phyloP scores from a whole-genome alignment of 2,797 vertebrate genomes.

The Argyrosomus regius region DNA sequence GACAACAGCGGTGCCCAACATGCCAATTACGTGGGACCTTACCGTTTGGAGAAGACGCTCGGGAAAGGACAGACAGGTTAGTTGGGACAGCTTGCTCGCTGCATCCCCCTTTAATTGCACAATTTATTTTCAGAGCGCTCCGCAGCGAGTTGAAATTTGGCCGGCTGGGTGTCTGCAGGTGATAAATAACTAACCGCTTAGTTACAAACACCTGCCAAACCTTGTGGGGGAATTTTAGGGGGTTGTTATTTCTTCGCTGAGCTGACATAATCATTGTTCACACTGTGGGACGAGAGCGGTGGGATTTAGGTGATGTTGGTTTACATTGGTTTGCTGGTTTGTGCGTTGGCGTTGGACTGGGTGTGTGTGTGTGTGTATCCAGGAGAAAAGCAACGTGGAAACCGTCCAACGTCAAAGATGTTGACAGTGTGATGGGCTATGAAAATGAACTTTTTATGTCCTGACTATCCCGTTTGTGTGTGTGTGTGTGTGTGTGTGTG shows the following conservation, averaged over 20 bases:
- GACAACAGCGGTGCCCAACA: conserved; percentile 97
- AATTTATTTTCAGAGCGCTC: conserved; percentile 59
- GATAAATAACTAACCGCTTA: conserved; percentile 59
- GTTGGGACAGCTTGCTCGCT: conserved; percentile 79
- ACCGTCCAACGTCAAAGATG: conserved; percentile 25
- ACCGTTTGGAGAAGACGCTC: conserved; percentile 99
- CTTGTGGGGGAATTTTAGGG: conserved; percentile 9
- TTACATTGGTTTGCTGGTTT: conserved; percentile 58
- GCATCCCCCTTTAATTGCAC: conserved; percentile 58
- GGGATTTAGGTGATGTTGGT: conserved; percentile 60
- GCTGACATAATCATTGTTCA: conserved; percentile 65
- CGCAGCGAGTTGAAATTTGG: conserved; percentile 59
- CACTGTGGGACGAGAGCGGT: conserved; percentile 39
- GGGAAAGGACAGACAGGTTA: conserved; percentile 99
- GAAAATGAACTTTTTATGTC: conserved; percentile 77
- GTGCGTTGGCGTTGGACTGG: conserved; percentile 65
- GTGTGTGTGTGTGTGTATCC: conserved; percentile 40
- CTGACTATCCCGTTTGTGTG: conserved; percentile 10
- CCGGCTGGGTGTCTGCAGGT: conserved; percentile 67
- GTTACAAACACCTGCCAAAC: conserved; percentile 72
- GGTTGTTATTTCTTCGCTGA: conserved; percentile 30
- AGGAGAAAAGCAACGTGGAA: conserved; percentile 56
- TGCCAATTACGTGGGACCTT: conserved; percentile 99
- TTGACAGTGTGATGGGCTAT: conserved; percentile 41
- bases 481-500: conserved; percentile 24